phyloP scores from a whole-genome alignment of 2,888 invertebrate species.

The Pocota personata region DNA sequence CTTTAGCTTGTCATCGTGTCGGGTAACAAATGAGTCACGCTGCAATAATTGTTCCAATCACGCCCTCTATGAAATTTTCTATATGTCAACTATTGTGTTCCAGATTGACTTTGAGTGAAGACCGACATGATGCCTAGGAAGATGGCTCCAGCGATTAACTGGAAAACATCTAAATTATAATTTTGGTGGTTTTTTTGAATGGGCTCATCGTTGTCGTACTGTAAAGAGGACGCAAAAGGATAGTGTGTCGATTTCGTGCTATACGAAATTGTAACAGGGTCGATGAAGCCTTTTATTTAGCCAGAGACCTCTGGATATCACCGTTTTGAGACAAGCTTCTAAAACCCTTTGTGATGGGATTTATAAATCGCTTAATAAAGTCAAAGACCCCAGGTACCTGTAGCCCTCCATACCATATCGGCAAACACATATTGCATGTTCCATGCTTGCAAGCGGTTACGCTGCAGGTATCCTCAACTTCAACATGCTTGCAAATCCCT shows the following conservation, averaged over 20 bases:
- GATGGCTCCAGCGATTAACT: background rate
- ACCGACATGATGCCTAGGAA: background rate
- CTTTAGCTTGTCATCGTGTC: slow-evolving; percentile 37
- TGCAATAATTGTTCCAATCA: slow-evolving; percentile 30
- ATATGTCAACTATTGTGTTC: background rate
- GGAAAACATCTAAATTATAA: slow-evolving; percentile 28
- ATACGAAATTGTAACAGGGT: too few relatives aligned
- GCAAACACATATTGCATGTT: slow-evolving; percentile 5
- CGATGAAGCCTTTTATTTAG: too few relatives aligned
- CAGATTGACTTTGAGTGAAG: background rate
- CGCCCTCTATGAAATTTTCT: background rate
- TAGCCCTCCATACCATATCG: background rate
- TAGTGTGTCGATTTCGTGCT: background rate
- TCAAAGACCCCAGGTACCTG: slow-evolving; percentile 25
- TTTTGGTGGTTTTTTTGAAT: background rate
- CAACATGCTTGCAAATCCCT: slow-evolving; percentile 43
- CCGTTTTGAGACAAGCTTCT: background rate
- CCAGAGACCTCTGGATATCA: too few relatives aligned
- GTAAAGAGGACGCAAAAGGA: background rate
- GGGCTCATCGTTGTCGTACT: background rate
- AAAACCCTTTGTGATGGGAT: slow-evolving; percentile 1
- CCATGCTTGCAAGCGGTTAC: slow-evolving; percentile 25
- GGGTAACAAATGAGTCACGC: slow-evolving; percentile 27
- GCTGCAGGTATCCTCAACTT: slow-evolving; percentile 55
- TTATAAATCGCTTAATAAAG: slow-evolving; percentile 57